These are phyloP conservation scores for Oreocharis arfaki DNA, from an alignment of 2,113 vertebrate species.

Conservation along the genomic window DNA sequence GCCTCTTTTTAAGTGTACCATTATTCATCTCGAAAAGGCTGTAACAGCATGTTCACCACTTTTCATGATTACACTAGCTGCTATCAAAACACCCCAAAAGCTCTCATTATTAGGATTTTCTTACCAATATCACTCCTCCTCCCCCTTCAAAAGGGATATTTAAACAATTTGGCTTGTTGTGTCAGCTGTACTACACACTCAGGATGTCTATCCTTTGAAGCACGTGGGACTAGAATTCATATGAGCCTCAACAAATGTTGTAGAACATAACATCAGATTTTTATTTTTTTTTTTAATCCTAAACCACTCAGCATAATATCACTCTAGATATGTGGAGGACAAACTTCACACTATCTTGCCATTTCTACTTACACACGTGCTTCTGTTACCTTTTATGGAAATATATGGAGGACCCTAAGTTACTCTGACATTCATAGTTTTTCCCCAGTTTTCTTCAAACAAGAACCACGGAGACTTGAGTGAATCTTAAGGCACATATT, in stretches of 20 bases:
- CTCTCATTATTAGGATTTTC: neutral
- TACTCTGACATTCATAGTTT: neutral
- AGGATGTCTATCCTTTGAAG: neutral
- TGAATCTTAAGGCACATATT: neutral
- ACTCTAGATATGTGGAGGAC: neutral
- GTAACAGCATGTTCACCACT: neutral
- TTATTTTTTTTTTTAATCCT: neutral
- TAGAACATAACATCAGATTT: neutral
- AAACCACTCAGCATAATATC: neutral
- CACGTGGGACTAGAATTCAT: neutral
- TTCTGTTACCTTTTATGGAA: neutral
- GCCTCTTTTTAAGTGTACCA: slow-evolving; percentile 53
- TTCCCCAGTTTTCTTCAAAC: neutral
- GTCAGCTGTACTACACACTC: neutral
- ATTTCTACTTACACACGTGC: neutral
- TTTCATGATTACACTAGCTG: neutral
- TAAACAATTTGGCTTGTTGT: neutral
- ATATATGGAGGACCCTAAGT: neutral
- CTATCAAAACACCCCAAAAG: slow-evolving; percentile 47
- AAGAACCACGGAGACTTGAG: neutral
- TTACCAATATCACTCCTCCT: neutral
- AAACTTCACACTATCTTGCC: neutral
- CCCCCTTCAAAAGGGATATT: neutral
- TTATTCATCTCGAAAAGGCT: slow-evolving; percentile 61
- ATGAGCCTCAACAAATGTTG: neutral